Base-by-base conservation (phyloP, 2,797 vertebrate species). In the Parauchenoglanis punctatus region DNA sequence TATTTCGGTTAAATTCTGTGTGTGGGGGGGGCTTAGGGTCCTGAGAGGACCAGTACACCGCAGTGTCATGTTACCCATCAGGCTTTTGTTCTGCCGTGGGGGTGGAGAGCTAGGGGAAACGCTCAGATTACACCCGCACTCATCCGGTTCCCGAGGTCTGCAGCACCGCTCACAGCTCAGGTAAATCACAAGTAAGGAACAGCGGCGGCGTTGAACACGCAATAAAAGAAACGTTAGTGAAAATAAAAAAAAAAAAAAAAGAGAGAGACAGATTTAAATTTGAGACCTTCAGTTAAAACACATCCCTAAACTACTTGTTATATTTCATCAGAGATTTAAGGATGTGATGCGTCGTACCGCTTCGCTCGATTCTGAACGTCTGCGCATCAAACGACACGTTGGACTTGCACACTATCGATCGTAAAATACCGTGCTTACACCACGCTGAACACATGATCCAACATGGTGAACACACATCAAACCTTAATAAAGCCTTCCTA, bases 41-140 rank as follows among this genome's bases (percentile, higher is more conserved):
- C 31, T 68, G 40, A 81, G 65, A 35, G 78, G 75, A 68, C 88
- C 86, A 83, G 84, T 84, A 56, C 11, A 85, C 18, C 87, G 82
- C 35, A n/a, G 88, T 88, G 81, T 91, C 88, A 49, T 18, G 84
- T 91, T 90, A 87, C 89, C 85, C 77, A 49, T 83, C 88, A 84
- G 58, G 87, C 87, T 85, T 90, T 91, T 90, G 88, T 89, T 59
- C 73, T 44, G 59, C 56, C 46, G 8, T 75, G 80, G 52, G 80
- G 68, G 59, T 58, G 86, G 59, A 49, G 44, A 23, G 56, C 46
- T 25, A 59, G 3, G 59, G 54, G 40, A 31, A 67, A 83, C 81
- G 82, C 88, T 90, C 85, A 7, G 73, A 83, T 91, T 90, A 89
- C 91, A 44, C 35, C 31, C 67, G 15, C n/a, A 31, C 85, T 88